A percentile compares a stretch with the other conserved stretches of the same genome.
phyloP scores from a whole-genome alignment of 2,797 vertebrate genomes.

The Sarcoramphus papa region DNA sequence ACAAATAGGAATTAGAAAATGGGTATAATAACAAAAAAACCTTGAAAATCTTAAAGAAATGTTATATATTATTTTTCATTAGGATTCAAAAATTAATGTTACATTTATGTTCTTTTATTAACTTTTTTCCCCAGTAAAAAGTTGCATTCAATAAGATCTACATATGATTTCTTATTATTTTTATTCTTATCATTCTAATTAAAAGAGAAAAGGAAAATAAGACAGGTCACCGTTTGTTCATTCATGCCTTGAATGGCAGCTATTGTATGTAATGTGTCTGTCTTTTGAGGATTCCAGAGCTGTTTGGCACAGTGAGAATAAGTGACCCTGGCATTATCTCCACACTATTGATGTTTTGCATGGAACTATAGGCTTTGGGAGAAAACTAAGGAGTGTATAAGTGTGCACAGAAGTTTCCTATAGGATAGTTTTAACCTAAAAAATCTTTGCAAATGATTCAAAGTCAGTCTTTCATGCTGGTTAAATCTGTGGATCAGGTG shows the following conservation, averaged over 20 bases:
- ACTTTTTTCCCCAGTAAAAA: background rate
- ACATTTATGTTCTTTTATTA: background rate
- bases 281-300: background rate
- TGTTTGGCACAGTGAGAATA: background rate
- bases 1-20: background rate
- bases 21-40: background rate
- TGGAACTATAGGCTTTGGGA: background rate
- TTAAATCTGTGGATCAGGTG: background rate
- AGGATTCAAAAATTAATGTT: background rate
- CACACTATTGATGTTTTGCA: background rate
- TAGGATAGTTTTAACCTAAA: background rate
- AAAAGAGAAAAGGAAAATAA: background rate
- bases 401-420: background rate
- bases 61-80: background rate
- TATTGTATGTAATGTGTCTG: background rate
- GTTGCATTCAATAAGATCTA: background rate
- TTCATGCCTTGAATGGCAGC: background rate
- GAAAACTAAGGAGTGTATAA: background rate
- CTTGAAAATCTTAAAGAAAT: background rate
- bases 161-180: background rate
- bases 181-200: background rate
- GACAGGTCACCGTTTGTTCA: background rate
- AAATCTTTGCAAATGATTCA: background rate
- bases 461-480: background rate
- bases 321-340: slow-evolving; percentile 11